Percentiles rank a stretch among this genome's conserved stretches.
These are phyloP conservation scores for Chiloscyllium plagiosum DNA, from an alignment of 2,113 vertebrate species.

Conservation along the genomic window DNA sequence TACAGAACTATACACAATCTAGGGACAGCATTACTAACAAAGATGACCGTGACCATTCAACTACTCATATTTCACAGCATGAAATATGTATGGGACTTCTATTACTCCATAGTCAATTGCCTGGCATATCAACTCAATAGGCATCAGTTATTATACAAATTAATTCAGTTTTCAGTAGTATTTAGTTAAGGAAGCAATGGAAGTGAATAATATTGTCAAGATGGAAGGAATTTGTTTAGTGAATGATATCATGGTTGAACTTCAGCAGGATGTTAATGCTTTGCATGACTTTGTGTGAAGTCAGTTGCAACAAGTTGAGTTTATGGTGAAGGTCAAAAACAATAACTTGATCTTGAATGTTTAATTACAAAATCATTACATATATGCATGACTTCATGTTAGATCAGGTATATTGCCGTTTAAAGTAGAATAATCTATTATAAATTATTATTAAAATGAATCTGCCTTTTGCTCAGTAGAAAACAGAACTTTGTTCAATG, in stretches of 20 bases:
- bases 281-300: neutral
- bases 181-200: neutral
- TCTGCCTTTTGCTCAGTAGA: neutral
- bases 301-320: neutral
- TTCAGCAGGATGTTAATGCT: neutral
- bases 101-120: neutral
- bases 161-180: neutral
- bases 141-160: neutral
- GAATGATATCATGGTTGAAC: neutral
- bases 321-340: neutral
- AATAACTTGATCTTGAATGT: neutral
- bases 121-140: neutral
- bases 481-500: neutral
- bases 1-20: neutral
- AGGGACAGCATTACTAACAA: neutral
- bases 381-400: neutral
- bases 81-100: neutral
- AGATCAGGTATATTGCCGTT: neutral
- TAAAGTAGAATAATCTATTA: neutral
- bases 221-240: neutral
- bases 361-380: neutral
- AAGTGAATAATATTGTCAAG: neutral
- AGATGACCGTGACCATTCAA: neutral
- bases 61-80: neutral
- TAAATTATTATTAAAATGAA: neutral